Evolutionary conservation across 1,140 invertebrate species (phyloP), one percentile per base, ranked within the genome.

Genomic region (Hirudo medicinalis): DNA sequence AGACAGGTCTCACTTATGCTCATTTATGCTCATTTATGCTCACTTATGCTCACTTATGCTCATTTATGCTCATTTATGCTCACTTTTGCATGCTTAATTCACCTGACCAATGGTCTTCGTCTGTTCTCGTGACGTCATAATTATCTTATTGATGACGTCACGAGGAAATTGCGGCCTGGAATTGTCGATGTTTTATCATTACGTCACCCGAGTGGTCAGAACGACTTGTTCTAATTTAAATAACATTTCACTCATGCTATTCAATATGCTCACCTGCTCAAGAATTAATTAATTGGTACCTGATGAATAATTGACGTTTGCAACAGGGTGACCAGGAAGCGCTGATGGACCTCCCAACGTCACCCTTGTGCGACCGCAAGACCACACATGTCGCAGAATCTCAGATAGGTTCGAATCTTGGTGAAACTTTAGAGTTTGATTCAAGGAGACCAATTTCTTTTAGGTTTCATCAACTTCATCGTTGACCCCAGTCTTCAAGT

Each of bases 401-500:
- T 54, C 93, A 96, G 85, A 95, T 95, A 78, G 87, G 86, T 87
- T 29, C 75, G 75, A 49, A 8, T 49, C 11, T 9, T 49, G 43
- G 11, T 49, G n/a, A n/a, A n/a, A n/a, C n/a, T 49, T 49, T 13
- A 49, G 43, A 49, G 1, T 49, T 49, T 49, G 4, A 49, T 63
- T 32, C 8, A 6, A 25, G 57, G 57, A 63, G 19, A 25, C 29
- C 4, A 63, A 63, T 25, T 32, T 22, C 4, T 29, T 17, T 49
- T 75, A 81, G 80, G 79, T 74, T 97, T 97, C 82, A 97, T 97
- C 76, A 94, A 97, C 81, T 97, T 97, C 80, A 97, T 97, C 77
- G 94, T 97, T 8, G 92, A 95, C 75, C 94, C 94, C 6, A 96
- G 91, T 79, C 90, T 97, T 87, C 86, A 87, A 66, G 90, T 97